Evolutionary conservation across 2,888 invertebrate genomes (phyloP), one percentile per base, ranked within the genome.

Genomic region (Escarpia spicata): DNA sequence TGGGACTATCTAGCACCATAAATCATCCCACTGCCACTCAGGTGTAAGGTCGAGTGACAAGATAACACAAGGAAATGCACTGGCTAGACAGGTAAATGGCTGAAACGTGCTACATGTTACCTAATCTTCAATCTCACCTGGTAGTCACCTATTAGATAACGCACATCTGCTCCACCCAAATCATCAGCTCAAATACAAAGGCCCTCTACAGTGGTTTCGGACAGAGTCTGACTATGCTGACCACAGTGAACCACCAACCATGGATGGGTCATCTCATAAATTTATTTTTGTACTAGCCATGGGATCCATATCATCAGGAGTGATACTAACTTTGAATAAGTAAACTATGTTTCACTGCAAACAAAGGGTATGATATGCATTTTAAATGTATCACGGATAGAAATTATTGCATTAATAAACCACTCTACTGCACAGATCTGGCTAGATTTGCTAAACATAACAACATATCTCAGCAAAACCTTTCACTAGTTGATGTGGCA

Each of bases 41-140:
- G 52, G 52, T 52, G 52, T 52, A 9, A 52, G 52, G 52, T 15
- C 9, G 52, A n/a, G 75, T 75, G 75, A 75, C 75, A 75, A 75
- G 75, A 75, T 19, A 75, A 75, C 75, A 75, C 75, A 75, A 3
- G 26, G n/a, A 75, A 75, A 52, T 52, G 75, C n/a, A 75, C 75
- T 75, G 75, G 75, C 75, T 75, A 75, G 75, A 26, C n/a, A 75
- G 75, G 75, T 75, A n/a, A 75, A 75, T 75, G 75, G 26, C n/a
- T 15, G 75, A 75, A 75, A 75, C 3, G 75, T 75, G 75, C 26
- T n/a, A 75, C 75, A 75, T 75, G n/a, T 75, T 75, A 75, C 75
- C 75, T 75, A 75, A 75, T 75, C 75, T 75, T 26, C 75, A 75
- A 75, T 75, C 26, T 75, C 75, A 6, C n/a, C 75, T 19, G 75